These are phyloP conservation scores for Nebria ingens DNA, from an alignment of 1,140 invertebrate species.

Conservation along the genomic window DNA sequence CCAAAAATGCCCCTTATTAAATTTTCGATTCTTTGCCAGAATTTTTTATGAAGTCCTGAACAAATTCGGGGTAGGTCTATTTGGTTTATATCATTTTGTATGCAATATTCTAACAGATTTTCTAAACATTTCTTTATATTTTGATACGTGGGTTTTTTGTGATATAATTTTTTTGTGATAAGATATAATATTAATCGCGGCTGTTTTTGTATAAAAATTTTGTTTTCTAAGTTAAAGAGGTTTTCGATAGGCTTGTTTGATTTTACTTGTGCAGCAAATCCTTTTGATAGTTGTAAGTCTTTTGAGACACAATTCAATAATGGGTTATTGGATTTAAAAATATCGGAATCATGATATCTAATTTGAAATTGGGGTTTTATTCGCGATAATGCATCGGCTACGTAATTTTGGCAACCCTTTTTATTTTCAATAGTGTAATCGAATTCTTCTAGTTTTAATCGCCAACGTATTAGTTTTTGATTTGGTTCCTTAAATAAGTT, in stretches of 20 bases:
- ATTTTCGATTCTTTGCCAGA: not conserved
- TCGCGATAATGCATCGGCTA: constrained; percentile 32
- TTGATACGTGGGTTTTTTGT: not conserved
- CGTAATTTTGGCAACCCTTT: constrained; percentile 30
- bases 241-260: not conserved
- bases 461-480: constrained; percentile 36
- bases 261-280: not conserved
- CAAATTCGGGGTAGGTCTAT: no score
- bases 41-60: no score
- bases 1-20: not conserved
- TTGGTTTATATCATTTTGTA: not conserved
- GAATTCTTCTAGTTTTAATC: constrained; percentile 34
- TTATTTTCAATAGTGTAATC: constrained; percentile 36
- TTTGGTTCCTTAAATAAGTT: constrained; percentile 32
- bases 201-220: no score
- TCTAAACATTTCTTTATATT: not conserved
- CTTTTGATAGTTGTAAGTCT: not conserved
- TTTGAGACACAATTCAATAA: not conserved
- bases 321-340: not conserved
- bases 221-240: not conserved
- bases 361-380: not conserved
- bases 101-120: not conserved
- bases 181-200: not conserved
- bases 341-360: not conserved
- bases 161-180: not conserved